Base-by-base conservation (phyloP, 2,113 vertebrate genomes). In the Ondatra zibethicus region DNA sequence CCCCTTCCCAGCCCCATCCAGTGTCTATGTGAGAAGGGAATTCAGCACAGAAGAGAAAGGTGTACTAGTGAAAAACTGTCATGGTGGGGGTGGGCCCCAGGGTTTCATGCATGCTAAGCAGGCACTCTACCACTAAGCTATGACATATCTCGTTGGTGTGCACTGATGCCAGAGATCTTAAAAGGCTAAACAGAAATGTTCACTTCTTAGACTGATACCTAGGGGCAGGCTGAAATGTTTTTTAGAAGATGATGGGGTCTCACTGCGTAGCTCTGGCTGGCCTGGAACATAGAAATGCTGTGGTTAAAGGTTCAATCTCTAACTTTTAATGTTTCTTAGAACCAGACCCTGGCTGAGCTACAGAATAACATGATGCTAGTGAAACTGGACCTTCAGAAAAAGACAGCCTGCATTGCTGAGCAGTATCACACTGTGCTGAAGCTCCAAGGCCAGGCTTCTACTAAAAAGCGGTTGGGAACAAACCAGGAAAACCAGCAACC, bases 301-400 rank as follows among this genome's bases (percentile, higher is more conserved):
- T 42, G 73, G 45, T 76, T 76, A 47, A 76, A 77, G 27, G 29
- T 65, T 65, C 63, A 65, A 65, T 84, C 70, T 95, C 84, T 95
- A 93, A 90, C 55, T 91, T 81, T 6, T 58, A 97, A 97, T 50
- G 76, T 50, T 95, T 95, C 88, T 88, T 98, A 99, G 99, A 99
- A 99, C 98, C 99, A 99, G 97, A 99, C 99, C 31, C 97, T 99
- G 97, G 98, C 99, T 98, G 99, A 99, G 97, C 99, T 99, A 50
- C 99, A 99, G 97, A 99, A 99, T 45, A 99, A 99, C 96, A 98
- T 99, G 98, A 98, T 98, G 95, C 98, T 99, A 92, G 99, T 99
- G 50, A 99, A 99, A 98, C 98, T 99, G 50, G 99, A 99, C 93
- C 97, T 99, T 88, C 98, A 98, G 95, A 99, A 98, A 95, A 99